Conservation (phyloP, 1,140 invertebrate genomes). For the Ceratosolen solmsi region DNA sequence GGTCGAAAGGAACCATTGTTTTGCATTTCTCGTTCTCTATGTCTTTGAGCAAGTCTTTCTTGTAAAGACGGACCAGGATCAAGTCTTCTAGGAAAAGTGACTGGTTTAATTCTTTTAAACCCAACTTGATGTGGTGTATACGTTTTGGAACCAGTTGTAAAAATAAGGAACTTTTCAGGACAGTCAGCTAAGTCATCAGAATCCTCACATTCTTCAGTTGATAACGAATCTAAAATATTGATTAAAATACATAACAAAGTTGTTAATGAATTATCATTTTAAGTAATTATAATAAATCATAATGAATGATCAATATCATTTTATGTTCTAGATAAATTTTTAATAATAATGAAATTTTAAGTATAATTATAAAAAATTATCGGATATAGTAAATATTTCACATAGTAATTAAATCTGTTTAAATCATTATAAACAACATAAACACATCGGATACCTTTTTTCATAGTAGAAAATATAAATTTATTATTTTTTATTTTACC, state of each 20-base stretch:
- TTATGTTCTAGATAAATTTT: too few species aligned
- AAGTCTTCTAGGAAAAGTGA: constrained; percentile 81
- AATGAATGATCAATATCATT: too few species aligned
- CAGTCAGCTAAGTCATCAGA: constrained; percentile 73
- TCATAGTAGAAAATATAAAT: too few species aligned
- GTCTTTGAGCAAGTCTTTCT: constrained; percentile 78
- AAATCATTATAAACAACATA: too few species aligned
- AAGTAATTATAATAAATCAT: too few species aligned
- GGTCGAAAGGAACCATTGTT: constrained; percentile 70
- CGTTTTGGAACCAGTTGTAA: constrained; percentile 88
- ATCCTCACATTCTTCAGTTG: constrained; percentile 71
- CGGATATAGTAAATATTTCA: too few species aligned
- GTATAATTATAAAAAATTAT: too few species aligned
- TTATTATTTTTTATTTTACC: constrained; percentile 16
- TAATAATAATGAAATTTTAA: too few species aligned
- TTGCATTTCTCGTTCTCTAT: constrained; percentile 73
- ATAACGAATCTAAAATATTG: constrained; percentile 60
- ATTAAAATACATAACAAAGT: too few species aligned
- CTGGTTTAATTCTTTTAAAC: constrained; percentile 85
- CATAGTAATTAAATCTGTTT: too few species aligned
- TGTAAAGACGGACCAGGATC: constrained; percentile 81
- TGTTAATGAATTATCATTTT: too few species aligned
- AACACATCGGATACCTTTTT: too few species aligned
- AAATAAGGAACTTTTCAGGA: constrained; percentile 87
- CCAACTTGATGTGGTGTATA: constrained; percentile 92